Percentiles rank a stretch among this genome's conserved stretches.
Conservation (phyloP, 2,797 vertebrate species). For the Malurus leucopterus region DNA sequence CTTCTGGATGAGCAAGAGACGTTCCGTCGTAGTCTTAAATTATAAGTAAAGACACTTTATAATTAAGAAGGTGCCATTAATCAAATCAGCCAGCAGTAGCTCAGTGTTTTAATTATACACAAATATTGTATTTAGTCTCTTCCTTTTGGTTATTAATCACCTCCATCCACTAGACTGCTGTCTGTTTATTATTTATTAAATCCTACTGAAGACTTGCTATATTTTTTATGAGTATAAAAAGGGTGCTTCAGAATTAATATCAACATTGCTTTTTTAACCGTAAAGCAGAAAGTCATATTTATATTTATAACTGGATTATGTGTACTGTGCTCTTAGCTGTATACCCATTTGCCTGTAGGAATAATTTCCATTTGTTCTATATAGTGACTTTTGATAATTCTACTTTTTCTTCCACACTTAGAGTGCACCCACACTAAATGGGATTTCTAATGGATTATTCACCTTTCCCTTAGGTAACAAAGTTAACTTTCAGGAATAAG, state of each 20-base stretch:
- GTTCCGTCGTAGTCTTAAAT: conserved; percentile 37
- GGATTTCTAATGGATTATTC: conserved; percentile 41
- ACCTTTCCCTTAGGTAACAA: conserved; percentile 40
- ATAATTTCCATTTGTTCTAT: conserved; percentile 56
- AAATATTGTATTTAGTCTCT: conserved; percentile 62
- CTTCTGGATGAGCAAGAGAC: conserved; percentile 42
- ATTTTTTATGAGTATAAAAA: conserved; percentile 57
- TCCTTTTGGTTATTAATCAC: conserved; percentile 62
- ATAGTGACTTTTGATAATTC: conserved; percentile 43
- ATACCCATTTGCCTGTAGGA: conserved; percentile 19
- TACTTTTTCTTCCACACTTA: neutral
- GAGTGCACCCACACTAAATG: neutral
- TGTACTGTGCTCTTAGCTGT: conserved; percentile 29
- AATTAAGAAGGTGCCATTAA: conserved; percentile 65
- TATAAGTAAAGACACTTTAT: conserved; percentile 58
- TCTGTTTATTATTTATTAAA: conserved; percentile 67
- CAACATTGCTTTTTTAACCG: conserved; percentile 45
- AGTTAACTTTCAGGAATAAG: conserved; percentile 28
- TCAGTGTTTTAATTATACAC: conserved; percentile 63
- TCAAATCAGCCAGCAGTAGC: conserved; percentile 61
- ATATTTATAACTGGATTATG: conserved; percentile 60
- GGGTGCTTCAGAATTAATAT: conserved; percentile 53
- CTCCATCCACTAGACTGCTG: conserved; percentile 51
- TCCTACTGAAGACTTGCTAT: conserved; percentile 40
- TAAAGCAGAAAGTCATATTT: conserved; percentile 53